Evolutionary conservation across 37 sponge, comb jelly and placozoan species (phyloP).

Genomic region (Axinella damicornis): DNA sequence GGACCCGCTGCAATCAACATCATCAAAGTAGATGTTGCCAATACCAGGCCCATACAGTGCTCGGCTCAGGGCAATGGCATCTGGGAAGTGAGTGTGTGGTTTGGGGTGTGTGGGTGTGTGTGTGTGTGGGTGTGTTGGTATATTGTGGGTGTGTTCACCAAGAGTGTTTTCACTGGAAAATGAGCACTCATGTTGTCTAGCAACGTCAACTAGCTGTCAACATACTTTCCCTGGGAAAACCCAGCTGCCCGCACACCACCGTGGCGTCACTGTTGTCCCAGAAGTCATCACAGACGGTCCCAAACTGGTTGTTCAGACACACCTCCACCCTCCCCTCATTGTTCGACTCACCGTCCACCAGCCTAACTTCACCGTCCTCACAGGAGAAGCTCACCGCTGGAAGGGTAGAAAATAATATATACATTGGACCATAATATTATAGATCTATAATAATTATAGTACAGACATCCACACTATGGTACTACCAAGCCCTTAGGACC

Average conservation of each 20-base stretch:
- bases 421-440: no score
- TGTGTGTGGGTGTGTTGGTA: not conserved
- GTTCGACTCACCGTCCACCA: constrained; percentile 5
- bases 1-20: constrained; percentile 45
- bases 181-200: no score
- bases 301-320: constrained; percentile 36
- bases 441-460: no score
- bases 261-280: constrained; percentile 41
- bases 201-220: no score
- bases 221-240: no score
- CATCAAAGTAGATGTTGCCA: constrained; percentile 54
- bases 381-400: not conserved
- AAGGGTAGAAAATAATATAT: no score
- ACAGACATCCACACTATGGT: no score
- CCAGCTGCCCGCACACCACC: constrained; percentile 45
- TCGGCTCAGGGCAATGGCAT: constrained; percentile 29
- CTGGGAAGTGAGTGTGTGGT: constrained; percentile 1
- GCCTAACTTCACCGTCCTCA: constrained; percentile 23
- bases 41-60: constrained; percentile 30
- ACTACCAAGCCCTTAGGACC: no score
- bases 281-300: constrained; percentile 63
- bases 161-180: no score
- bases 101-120: not conserved
- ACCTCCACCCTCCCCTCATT: constrained; percentile 57
- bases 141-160: no score